Conservation (phyloP, 2,113 vertebrate species). For the Emydura subglobosa region DNA sequence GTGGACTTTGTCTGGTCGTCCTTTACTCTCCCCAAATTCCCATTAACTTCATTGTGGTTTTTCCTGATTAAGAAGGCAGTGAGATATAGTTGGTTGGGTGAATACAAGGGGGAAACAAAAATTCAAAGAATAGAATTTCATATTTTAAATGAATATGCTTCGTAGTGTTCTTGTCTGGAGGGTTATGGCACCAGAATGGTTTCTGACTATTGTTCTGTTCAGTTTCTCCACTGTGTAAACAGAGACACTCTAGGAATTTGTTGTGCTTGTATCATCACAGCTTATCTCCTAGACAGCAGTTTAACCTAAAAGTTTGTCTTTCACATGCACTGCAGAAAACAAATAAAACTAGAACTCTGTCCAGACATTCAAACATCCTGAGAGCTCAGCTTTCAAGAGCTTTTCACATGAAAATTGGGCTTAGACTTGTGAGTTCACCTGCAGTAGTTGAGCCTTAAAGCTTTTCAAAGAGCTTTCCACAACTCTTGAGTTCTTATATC, state of each 20-base stretch:
- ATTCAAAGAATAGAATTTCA: neutral
- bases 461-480: neutral
- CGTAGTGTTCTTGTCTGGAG: neutral
- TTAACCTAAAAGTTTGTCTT: slow-evolving; percentile 9
- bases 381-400: slow-evolving; percentile 4
- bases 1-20: neutral
- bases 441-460: neutral
- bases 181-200: neutral
- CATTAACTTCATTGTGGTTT: neutral
- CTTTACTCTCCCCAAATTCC: neutral
- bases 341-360: slow-evolving; percentile 20
- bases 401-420: neutral
- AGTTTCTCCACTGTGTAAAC: neutral
- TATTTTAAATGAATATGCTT: neutral
- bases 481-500: neutral
- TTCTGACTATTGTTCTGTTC: neutral
- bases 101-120: neutral
- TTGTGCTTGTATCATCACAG: slow-evolving; percentile 1
- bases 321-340: neutral
- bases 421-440: slow-evolving; percentile 1
- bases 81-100: neutral
- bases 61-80: neutral
- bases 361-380: slow-evolving; percentile 5
- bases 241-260: neutral
- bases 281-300: neutral